Conservation (phyloP, 2,113 vertebrate genomes). For the Asarcornis scutulata region DNA sequence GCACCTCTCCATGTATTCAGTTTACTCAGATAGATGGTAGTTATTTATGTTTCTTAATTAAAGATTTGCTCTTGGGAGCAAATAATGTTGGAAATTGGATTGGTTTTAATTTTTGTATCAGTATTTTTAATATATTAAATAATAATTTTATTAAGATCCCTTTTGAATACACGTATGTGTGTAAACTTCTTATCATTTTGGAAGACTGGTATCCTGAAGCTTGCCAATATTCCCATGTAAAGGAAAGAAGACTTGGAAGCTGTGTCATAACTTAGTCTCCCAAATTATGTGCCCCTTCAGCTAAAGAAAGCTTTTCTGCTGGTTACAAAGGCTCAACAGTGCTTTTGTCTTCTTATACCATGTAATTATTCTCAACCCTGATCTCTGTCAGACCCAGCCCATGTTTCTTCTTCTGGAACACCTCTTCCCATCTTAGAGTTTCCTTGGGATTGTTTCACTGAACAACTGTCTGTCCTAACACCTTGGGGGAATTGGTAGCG, state of each 20-base stretch:
- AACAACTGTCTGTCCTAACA: background rate
- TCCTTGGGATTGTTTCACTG: background rate
- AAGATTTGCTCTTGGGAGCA: background rate
- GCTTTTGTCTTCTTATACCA: background rate
- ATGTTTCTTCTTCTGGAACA: background rate
- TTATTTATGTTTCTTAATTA: background rate
- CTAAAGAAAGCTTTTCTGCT: background rate
- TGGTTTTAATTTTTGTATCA: no score
- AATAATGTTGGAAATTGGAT: background rate
- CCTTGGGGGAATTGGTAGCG: background rate
- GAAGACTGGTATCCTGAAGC: background rate
- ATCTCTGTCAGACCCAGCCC: background rate
- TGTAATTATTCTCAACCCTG: background rate
- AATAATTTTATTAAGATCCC: background rate
- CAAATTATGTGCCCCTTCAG: fast-evolving
- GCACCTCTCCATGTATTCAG: background rate
- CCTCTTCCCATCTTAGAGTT: background rate
- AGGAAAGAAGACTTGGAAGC: background rate
- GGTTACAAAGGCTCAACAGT: background rate
- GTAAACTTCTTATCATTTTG: background rate
- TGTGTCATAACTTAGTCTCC: background rate
- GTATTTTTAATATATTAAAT: no score
- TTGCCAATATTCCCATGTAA: background rate
- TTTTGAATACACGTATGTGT: background rate
- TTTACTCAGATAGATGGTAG: background rate